Evolutionary conservation across 2,888 invertebrate species (phyloP), one percentile per base, ranked within the genome.

Genomic region (Himalopsyche japonica): DNA sequence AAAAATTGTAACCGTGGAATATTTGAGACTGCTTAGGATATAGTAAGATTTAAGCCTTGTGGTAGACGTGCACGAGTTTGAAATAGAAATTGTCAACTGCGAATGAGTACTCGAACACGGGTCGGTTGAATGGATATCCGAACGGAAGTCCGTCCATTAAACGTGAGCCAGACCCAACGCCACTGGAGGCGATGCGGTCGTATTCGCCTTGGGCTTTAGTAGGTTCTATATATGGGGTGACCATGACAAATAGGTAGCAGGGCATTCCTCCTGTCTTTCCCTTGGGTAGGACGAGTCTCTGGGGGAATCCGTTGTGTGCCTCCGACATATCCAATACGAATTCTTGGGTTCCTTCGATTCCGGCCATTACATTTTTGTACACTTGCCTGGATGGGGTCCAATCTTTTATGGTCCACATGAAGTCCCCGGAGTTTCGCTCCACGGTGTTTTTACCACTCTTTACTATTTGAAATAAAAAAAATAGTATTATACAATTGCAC

Each of bases 261-360:
- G 93, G 93, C 91, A 94, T 93, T 86, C 95, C 95, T 83, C 92
- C 93, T 88, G 90, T 89, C 87, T 91, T 92, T 86, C 94, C 95
- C 89, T 94, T 95, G 88, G 95, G 95, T 83, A 95, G 90, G 88
- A 94, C 89, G 82, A 95, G 90, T 87, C 94, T 93, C 82, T 93
- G 92, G 18, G 95, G 95, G 89, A 93, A 93, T 70, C 94, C 93
- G 86, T 93, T 92, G 87, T 94, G 91, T 76, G 91, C 91, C 88
- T 93, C 91, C 78, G 90, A 89, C 86, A 90, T 88, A 86, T 92
- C 92, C 86, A 93, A 87, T 85, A 91, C 88, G 89, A 93, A 93
- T 76, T 91, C 90, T 87, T 91, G 91, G 64, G 91, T 90, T 37
- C 91, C 91, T 8, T 91, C 90, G 57, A 92, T 87, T 64, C 93